Percentiles rank a stretch among this genome's conserved stretches.
These are phyloP conservation scores for Melozone crissalis DNA, from an alignment of 2,113 vertebrate species.

Conservation along the genomic window DNA sequence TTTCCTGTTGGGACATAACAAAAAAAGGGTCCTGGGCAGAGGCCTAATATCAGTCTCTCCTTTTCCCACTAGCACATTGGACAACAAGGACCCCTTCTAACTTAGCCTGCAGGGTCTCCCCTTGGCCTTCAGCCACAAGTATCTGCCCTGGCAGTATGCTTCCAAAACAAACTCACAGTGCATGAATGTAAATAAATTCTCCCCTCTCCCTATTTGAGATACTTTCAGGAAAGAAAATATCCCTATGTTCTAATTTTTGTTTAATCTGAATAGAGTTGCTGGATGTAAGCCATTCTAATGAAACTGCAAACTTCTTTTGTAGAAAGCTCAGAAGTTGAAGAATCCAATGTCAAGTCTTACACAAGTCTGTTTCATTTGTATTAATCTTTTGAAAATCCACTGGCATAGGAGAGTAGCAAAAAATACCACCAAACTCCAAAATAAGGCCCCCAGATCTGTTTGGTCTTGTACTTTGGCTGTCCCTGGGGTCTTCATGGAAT, in stretches of 20 bases:
- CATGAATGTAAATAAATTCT: not conserved
- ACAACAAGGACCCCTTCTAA: not conserved
- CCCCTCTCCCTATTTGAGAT: not conserved
- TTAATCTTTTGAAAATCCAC: slow-evolving; percentile 22
- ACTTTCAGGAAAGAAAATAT: slow-evolving; percentile 9
- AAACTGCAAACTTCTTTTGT: slow-evolving; percentile 61
- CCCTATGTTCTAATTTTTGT: slow-evolving; percentile 56
- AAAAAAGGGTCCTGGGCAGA: not conserved
- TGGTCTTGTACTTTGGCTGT: not conserved
- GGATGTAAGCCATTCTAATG: slow-evolving; percentile 71
- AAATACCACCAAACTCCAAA: not conserved
- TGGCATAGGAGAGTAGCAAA: not conserved
- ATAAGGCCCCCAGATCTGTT: not conserved
- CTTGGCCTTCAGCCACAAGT: not conserved
- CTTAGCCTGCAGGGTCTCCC: not conserved
- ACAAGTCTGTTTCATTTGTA: not conserved
- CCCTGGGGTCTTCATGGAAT: not conserved
- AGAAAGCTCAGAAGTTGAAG: slow-evolving; percentile 37
- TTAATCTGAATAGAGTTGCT: slow-evolving; percentile 67
- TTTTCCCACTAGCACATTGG: not conserved
- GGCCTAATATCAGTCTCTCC: not conserved
- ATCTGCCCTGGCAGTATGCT: not conserved
- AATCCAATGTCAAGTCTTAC: slow-evolving; percentile 63
- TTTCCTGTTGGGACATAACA: not conserved
- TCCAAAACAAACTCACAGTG: not conserved